A percentile compares a stretch with the other conserved stretches of the same genome.
phyloP scores from a whole-genome alignment of 64 coral and sea anemone genomes.

The Orbicella faveolata region DNA sequence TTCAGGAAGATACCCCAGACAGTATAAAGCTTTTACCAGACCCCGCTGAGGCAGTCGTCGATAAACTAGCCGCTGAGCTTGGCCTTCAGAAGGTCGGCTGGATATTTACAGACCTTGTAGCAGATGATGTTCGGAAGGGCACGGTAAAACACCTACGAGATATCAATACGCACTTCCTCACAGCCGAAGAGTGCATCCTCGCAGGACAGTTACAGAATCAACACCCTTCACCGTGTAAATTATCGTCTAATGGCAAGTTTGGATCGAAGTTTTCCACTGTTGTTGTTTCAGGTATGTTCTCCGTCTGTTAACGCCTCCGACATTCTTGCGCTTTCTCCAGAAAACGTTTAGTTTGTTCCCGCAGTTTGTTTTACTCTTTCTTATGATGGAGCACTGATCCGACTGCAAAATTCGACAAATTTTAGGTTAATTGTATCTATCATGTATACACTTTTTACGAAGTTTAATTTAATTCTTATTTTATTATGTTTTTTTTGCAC shows the following conservation, averaged over 20 bases:
- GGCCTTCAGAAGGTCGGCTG: slow-evolving; percentile 90
- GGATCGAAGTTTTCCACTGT: slow-evolving; percentile 97
- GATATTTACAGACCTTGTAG: slow-evolving; percentile 93
- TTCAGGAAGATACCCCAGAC: slow-evolving; percentile 81
- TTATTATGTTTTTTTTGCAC: too few species aligned
- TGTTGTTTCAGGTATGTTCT: slow-evolving; percentile 82
- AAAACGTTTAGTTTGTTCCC: too few species aligned
- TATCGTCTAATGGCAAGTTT: slow-evolving; percentile 87
- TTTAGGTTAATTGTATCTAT: too few species aligned
- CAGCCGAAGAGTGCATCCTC: slow-evolving; percentile 94
- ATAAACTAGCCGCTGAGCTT: slow-evolving; percentile 75
- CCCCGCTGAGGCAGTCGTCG: slow-evolving; percentile 46
- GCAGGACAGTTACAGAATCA: slow-evolving; percentile 93
- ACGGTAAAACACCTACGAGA: slow-evolving; percentile 90
- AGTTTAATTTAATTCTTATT: too few species aligned
- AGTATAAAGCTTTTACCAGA: slow-evolving; percentile 86
- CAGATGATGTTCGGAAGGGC: slow-evolving; percentile 86
- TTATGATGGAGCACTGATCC: too few species aligned
- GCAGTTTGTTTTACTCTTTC: too few species aligned
- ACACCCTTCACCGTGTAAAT: slow-evolving; percentile 73
- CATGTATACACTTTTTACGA: too few species aligned
- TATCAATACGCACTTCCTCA: slow-evolving; percentile 92
- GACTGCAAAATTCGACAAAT: too few species aligned
- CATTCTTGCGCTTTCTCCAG: too few species aligned
- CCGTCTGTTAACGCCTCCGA: too few species aligned